Evolutionary conservation across 2,113 vertebrate genomes (phyloP), one percentile per base, ranked within the genome.

Genomic region (Myiagra hebetior): DNA sequence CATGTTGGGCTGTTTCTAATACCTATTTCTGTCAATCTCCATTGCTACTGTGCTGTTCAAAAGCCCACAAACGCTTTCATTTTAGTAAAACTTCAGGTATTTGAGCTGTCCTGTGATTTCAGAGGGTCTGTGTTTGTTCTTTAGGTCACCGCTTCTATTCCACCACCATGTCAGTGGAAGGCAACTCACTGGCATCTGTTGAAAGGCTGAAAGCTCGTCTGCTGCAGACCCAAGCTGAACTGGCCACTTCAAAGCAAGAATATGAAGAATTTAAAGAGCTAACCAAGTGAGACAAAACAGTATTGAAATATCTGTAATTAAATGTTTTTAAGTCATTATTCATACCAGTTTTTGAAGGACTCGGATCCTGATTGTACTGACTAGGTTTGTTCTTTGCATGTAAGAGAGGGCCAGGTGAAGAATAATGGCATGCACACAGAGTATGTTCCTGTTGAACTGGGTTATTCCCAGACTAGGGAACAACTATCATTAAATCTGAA

Each of bases 181-280:
- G 94, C 8, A 93, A 94, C 56, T 98, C 97, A 0, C 77, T 98
- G 63, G 95, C 96, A 41, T 98, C 98, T 46, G 46, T 96, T 6
- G 99, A 99, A 95, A 99, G 96, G 86, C 97, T 99, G 88, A 99
- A 98, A 95, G 98, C 98, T 67, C 98, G 98, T 39, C 94, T 99
- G 73, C 91, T 99, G 49, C 98, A 99, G 94, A 98, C 98, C 89
- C 99, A 99, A 73, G 98, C 98, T 6, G 98, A 99, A 82, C 95
- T 99, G 89, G 98, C 98, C 63, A 98, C 96, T 72, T 98, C 97
- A 33, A 98, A 98, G 50, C 99, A 99, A 94, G 99, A 99, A 84
- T 99, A 99, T 24, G 99, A 99, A 93, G 99, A 99, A 92, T 99
- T 98, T 97, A 99, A 99, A 97, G 99, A 99, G 77, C 67, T 99